Base-by-base conservation (phyloP, 2,113 vertebrate species). In the Uropsilus gracilis region DNA sequence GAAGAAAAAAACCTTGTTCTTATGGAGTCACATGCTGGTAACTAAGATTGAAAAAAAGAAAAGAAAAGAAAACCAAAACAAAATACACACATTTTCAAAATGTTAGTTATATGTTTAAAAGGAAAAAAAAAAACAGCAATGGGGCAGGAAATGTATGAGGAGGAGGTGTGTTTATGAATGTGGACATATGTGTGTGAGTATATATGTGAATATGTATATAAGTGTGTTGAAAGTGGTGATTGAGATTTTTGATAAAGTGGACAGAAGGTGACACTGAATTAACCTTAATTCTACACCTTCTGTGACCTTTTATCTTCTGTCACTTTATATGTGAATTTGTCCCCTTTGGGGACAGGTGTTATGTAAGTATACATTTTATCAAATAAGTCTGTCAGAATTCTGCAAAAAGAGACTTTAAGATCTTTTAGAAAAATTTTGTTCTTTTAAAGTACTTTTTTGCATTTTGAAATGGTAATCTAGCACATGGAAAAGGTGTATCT, bases 391-490 rank as follows among this genome's bases (percentile, higher is more conserved):
- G 63, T 84, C 50, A 50, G 78, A 83, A 50, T 73, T 75, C 69
- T 89, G 69, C 32, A 82, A 53, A 94, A 94, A 88, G 61, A 14
- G 26, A 80, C 44, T 81, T 66, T 34, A 71, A 50, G 39, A 76
- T 63, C 18, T 88, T 59, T 55, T 34, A 80, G 71, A 78, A 91
- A 80, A 17, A 46, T 76, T 44, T 78, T 61, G 22, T 63, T 71
- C 46, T 81, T 93, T 91, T 42, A 42, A 2, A 89, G 53, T 84
- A 81, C n/a, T 42, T 89, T 81, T 81, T 91, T 86, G 50, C 17
- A 34, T 81, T 94, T 87, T 48, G 84, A 91, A 94, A 59, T 28
- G 42, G 55, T 46, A 34, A 93, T 97, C 90, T 91, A 73, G 93
- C 81, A 80, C 17, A 64, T 80, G 53, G 30, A 86, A 93, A 90